Base-by-base conservation (phyloP, 2,888 invertebrate species). In the Elysia crispata region DNA sequence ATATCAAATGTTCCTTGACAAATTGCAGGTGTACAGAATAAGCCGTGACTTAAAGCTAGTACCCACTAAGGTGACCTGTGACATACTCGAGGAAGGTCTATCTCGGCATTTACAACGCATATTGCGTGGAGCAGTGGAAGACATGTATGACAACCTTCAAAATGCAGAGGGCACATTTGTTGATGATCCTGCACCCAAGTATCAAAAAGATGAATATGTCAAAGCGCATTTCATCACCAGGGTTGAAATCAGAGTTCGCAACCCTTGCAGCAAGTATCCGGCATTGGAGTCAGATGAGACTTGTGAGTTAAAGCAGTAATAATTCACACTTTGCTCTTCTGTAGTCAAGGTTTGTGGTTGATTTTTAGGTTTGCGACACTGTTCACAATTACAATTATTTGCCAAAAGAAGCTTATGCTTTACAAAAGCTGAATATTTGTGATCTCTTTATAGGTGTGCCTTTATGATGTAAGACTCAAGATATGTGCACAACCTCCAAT, bases 11-110 rank as follows among this genome's bases (percentile, higher is more conserved):
- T 41, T 41, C 41, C 11, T 41, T 41, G 11, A 3, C 3, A 86
- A 90, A 23, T 89, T 89, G 6, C 84, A 85, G 82, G 82, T 88
- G 6, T 88, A 83, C 77, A 78, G 76, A 69, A 81, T 89, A n/a
- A 84, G 86, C 73, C 82, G 83, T 30, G 84, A 84, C 33, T 82
- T 89, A 75, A 81, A 83, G 31, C 87, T 89, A 82, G 82, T 86
- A 54, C 81, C 87, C 93, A 93, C 85, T 88, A 92, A 92, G 64
- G 87, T 93, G 74, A 92, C 91, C 13, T 95, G 95, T 88, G 93
- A 93, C 80, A 92, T 94, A 66, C 88, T 95, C n/a, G 92, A 93
- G 60, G 92, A 93, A 62, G 95, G 95, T 0, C 85, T 94, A 15
- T 87, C 89, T 70, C 92, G 95, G 23, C 95, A 95, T 85, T 90